Evolutionary conservation across 2,113 vertebrate species (phyloP), one percentile per base, ranked within the genome.

Genomic region (Actinemys pallida): DNA sequence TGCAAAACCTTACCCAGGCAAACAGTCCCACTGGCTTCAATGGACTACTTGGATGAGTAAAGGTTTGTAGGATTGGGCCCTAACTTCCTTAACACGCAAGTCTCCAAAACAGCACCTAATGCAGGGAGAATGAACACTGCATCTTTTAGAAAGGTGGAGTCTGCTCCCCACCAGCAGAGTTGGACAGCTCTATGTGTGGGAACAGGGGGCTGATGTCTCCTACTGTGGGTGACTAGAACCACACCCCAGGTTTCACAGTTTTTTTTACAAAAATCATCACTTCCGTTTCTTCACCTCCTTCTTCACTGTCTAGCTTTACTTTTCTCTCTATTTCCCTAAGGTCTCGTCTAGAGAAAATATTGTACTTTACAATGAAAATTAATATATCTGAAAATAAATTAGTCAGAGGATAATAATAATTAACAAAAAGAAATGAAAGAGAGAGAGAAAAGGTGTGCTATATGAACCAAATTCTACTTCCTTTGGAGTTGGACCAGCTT

Each of bases 401-500:
- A 81, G 45, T n/a, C 9, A 78, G 88, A 83, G 8, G 2, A 10
- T 81, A n/a, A 81, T 52, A 92, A 13, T 14, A 80, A 82, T 86
- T 84, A 93, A 78, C 50, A 78, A 39, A 56, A 84, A 62, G 10
- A 90, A 90, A 72, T 6, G 29, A 83, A 87, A 20, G 11, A 53
- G 3, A 62, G 27, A 85, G 10, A 78, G 13, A 92, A 87, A 1
- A 79, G 45, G 29, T 49, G 10, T 92, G 91, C 0, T 72, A 2
- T 3, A 86, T 3, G 3, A 50, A 86, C 84, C 81, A 81, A 53
- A 22, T 2, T 78, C 35, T 52, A 20, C 0, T 2, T 81, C 8
- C 52, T 20, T 52, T 80, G 47, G 84, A 42, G 10, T 84, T 76
- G 65, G 39, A 79, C 10, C 22, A 56, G 3, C 10, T n/a, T 83